Conservation (phyloP, 2,113 vertebrate genomes). For the Willisornis vidua region DNA sequence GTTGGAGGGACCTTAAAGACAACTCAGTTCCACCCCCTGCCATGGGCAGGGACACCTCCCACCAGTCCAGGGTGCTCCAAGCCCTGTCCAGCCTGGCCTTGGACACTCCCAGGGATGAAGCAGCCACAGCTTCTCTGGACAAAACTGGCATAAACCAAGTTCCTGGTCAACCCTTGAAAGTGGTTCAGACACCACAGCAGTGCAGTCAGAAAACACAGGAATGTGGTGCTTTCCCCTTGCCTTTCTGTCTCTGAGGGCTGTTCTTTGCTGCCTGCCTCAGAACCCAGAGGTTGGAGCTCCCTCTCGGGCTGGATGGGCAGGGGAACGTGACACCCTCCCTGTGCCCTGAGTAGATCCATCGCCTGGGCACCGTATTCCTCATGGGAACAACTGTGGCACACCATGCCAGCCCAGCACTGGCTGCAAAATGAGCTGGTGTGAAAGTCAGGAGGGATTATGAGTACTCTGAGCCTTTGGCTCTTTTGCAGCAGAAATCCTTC, state of each 20-base stretch:
- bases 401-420: neutral
- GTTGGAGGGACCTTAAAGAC: neutral
- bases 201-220: neutral
- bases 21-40: accelerated
- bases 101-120: neutral
- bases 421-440: slow-evolving; percentile 38
- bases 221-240: accelerated
- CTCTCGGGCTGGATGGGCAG: neutral
- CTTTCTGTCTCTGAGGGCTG: neutral
- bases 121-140: neutral
- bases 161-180: neutral
- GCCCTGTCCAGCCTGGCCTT: neutral
- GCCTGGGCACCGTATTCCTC: slow-evolving; percentile 29
- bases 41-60: neutral
- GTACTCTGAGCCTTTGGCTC: neutral
- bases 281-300: neutral
- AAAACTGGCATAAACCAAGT: neutral
- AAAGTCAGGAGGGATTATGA: slow-evolving; percentile 62
- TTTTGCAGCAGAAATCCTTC: neutral
- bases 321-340: neutral
- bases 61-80: neutral
- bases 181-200: accelerated
- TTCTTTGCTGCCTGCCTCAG: neutral
- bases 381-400: neutral
- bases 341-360: neutral